Percentiles rank a stretch among this genome's conserved stretches.
Conservation (phyloP, 35 echinoderm and acorn worm genomes). For the Strongylocentrotus purpuratus region DNA sequence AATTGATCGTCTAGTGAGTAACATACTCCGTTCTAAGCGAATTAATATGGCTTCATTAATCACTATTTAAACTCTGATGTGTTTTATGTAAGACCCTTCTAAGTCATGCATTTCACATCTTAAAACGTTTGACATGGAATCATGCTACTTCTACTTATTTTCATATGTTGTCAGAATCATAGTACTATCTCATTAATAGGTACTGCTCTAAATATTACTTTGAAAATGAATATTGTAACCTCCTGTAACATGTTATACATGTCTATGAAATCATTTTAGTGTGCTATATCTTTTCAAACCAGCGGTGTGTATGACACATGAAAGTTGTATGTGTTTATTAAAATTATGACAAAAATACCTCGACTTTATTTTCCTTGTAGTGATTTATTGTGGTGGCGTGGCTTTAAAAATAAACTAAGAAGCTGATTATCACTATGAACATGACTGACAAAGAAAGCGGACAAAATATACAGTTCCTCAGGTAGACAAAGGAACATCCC, state of each 20-base stretch:
- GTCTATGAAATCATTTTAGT: background rate
- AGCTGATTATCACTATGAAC: too few species aligned
- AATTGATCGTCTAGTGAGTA: too few species aligned
- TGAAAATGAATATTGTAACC: background rate
- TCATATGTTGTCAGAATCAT: background rate
- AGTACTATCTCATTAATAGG: background rate
- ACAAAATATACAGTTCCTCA: too few species aligned
- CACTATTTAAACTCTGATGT: background rate
- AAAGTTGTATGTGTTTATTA: constrained; percentile 8
- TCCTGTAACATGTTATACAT: background rate
- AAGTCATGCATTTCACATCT: background rate
- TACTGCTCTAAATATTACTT: background rate
- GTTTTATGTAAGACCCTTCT: background rate
- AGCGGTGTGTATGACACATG: background rate
- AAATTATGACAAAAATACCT: background rate
- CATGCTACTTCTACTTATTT: background rate
- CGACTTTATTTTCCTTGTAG: background rate
- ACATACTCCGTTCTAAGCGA: too few species aligned
- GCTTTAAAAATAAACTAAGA: background rate
- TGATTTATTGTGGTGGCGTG: background rate
- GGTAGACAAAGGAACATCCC: too few species aligned
- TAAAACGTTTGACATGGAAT: background rate
- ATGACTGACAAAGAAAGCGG: too few species aligned
- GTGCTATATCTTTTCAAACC: background rate
- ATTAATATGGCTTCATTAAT: background rate